Evolutionary conservation across 2,888 invertebrate species (phyloP), one percentile per base, ranked within the genome.

Genomic region (Lycaena phlaeas): DNA sequence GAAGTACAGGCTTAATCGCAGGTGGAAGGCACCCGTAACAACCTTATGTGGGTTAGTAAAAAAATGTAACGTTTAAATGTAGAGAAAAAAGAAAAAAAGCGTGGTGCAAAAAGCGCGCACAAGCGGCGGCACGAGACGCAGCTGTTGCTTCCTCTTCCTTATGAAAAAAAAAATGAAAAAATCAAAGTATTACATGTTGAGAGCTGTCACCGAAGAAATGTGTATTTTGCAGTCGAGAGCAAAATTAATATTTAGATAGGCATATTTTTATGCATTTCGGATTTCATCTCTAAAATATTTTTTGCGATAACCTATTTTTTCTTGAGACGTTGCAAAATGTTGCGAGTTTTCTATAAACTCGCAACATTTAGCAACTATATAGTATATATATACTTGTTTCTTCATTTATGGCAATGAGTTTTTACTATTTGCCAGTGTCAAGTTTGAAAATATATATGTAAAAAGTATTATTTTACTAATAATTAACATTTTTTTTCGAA

Each of bases 111-210:
- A 78, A 77, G 61, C 56, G 41, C n/a, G 60, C 61, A 56, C 62
- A 64, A 67, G 60, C 59, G 39, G 39, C 60, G 75, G 77, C 78
- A 76, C 79, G 76, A 69, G 76, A 51, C 71, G 77, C 81, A 81
- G 81, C 81, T 81, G 38, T 63, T 47, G 70, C 68, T 82, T 82
- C 82, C 82, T 82, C 76, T 81, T 79, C 78, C 81, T 71, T 78
- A 64, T 59, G 54, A 57, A 64, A 63, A 68, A 71, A 64, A 59
- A 59, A 55, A 54, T 50, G 54, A 52, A 43, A 26, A 52, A 53
- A 55, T 54, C 47, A 48, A 57, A 60, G 63, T 66, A 62, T 69
- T 61, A 65, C 54, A 61, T 68, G 66, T 65, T 57, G 56, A 67
- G 64, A 68, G 67, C 73, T 76, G 73, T 74, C 74, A 68, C 66